Evolutionary conservation across 2,888 invertebrate species (phyloP).

Genomic region (Ctenicera cuprea): DNA sequence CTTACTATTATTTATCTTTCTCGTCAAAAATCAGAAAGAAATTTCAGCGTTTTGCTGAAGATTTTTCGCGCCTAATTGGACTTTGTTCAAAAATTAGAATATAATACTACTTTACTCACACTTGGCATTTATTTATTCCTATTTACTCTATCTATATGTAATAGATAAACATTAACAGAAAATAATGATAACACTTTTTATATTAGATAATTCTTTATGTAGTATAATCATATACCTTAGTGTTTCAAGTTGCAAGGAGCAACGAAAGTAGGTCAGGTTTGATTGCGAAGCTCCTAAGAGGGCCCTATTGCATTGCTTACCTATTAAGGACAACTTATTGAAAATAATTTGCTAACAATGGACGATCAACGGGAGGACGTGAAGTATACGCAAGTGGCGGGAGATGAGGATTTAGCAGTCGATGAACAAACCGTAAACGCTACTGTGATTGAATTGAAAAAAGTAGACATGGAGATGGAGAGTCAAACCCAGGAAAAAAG

Average conservation of each 20-base stretch:
- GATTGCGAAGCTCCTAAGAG: neutral
- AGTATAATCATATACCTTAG: neutral
- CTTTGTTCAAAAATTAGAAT: too few relatives aligned
- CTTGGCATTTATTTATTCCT: neutral
- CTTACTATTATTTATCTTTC: neutral
- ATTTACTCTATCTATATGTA: neutral
- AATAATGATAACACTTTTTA: slow-evolving; percentile 16
- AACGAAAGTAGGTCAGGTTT: slow-evolving; percentile 13
- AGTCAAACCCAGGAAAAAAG: neutral
- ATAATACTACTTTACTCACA: neutral
- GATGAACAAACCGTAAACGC: slow-evolving; percentile 7
- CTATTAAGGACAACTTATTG: neutral
- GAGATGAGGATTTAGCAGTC: slow-evolving; percentile 36
- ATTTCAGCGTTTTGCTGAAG: slow-evolving; percentile 12
- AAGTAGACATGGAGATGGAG: neutral
- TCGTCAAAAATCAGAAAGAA: slow-evolving; percentile 6
- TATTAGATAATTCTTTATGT: slow-evolving; percentile 10
- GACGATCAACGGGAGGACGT: slow-evolving; percentile 38
- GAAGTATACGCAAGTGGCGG: slow-evolving; percentile 40
- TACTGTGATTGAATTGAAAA: slow-evolving; percentile 35
- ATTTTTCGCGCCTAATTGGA: neutral
- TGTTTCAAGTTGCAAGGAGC: slow-evolving; percentile 1
- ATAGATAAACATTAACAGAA: slow-evolving; percentile 19
- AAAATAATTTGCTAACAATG: slow-evolving; percentile 39
- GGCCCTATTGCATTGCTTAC: neutral